A percentile compares a stretch with the other conserved stretches of the same genome.
phyloP scores from a whole-genome alignment of 2,113 vertebrate genomes.

The Lonchura striata region DNA sequence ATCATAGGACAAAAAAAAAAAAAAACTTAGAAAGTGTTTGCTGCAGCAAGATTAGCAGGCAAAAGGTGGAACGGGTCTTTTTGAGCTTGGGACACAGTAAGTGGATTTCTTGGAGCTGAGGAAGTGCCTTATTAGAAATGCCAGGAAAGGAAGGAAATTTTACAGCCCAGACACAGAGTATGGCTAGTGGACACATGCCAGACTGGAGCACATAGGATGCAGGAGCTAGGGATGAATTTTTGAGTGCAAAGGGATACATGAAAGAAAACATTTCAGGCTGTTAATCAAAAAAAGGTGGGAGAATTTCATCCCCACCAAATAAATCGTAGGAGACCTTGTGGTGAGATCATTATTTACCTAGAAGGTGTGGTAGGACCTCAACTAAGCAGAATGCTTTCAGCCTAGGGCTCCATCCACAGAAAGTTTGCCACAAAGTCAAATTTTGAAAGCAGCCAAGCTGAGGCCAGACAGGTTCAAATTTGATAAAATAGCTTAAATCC shows the following conservation, averaged over 20 bases:
- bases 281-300: not conserved
- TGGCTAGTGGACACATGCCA: accelerated
- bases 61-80: not conserved
- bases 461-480: not conserved
- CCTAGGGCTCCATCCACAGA: not conserved
- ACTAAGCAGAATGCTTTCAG: not conserved
- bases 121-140: not conserved
- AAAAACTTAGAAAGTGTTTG: not conserved
- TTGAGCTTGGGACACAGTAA: not conserved
- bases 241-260: not conserved
- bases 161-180: not conserved
- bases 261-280: constrained; percentile 3
- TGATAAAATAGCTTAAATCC: not conserved
- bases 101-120: not conserved
- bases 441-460: not conserved
- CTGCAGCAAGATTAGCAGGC: not conserved
- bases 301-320: not conserved
- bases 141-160: not conserved
- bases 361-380: not conserved
- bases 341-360: constrained; percentile 4
- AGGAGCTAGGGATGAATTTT: not conserved
- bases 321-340: not conserved
- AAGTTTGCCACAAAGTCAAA: not conserved
- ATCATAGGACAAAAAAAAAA: not conserved
- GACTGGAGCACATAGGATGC: not conserved